phyloP scores from a whole-genome alignment of 1,140 invertebrate genomes.

The Drosophila tristis region DNA sequence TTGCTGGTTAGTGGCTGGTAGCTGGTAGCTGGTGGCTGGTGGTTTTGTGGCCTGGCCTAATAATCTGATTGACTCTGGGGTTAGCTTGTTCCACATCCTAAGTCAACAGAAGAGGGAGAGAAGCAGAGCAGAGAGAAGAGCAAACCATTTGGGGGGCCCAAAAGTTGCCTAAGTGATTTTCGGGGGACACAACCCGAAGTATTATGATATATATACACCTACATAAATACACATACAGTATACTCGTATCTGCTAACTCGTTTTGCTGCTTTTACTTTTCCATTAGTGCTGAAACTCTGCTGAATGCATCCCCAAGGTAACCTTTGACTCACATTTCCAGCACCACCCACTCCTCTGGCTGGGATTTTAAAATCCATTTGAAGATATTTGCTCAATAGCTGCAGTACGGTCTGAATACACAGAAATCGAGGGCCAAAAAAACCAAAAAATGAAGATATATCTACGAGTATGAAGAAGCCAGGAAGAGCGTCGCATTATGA shows the following conservation, averaged over 20 bases:
- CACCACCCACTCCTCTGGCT: conserved; percentile 16
- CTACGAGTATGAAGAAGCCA: conserved; percentile 12
- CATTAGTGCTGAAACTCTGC: conserved; percentile 73
- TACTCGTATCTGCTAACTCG: conserved; percentile 40
- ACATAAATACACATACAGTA: conserved; percentile 21
- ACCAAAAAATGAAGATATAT: conserved; percentile 28
- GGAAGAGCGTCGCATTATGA: conserved; percentile 66
- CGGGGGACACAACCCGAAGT: conserved; percentile 25
- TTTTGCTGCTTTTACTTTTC: conserved; percentile 74
- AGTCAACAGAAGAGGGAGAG: conserved; percentile 48
- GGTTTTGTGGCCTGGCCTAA: conserved; percentile 48
- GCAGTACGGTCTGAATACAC: conserved; percentile 18
- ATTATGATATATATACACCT: conserved; percentile 50
- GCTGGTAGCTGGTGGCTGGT: too few relatives aligned
- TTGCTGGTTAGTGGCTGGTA: conserved; percentile 1
- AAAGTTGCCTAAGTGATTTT: conserved; percentile 64
- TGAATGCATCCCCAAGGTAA: conserved; percentile 75
- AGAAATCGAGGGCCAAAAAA: conserved; percentile 9
- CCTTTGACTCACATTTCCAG: conserved; percentile 65
- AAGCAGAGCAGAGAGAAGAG: neutral
- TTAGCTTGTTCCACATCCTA: conserved; percentile 55
- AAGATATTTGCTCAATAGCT: conserved; percentile 68
- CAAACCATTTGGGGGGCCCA: conserved; percentile 28
- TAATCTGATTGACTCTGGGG: conserved; percentile 57
- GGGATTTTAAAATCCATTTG: conserved; percentile 75